Evolutionary conservation across 2,797 vertebrate genomes (phyloP).

Genomic region (Channa striata): DNA sequence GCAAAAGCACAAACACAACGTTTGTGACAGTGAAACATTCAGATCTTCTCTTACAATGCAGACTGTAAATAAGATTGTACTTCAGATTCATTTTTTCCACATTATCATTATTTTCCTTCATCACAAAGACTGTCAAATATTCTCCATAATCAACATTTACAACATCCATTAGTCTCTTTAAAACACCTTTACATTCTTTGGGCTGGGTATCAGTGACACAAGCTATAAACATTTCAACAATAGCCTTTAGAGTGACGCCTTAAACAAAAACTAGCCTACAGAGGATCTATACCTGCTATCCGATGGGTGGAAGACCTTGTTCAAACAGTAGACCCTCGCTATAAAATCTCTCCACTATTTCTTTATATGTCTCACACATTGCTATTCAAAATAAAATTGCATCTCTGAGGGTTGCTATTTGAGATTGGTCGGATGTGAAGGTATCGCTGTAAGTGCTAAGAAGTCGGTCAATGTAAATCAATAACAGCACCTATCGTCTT

Average conservation of each 20-base stretch:
- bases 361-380: not conserved
- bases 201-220: constrained; percentile 79
- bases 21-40: constrained; percentile 57
- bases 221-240: constrained; percentile 65
- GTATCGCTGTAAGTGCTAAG: constrained; percentile 43
- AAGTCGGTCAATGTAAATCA: constrained; percentile 68
- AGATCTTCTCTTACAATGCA: constrained; percentile 40
- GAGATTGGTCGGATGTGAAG: constrained; percentile 45
- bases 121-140: constrained; percentile 53
- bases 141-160: constrained; percentile 60
- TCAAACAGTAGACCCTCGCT: constrained; percentile 45
- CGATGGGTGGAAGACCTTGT: constrained; percentile 62
- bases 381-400: constrained; percentile 1
- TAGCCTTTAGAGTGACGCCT: constrained; percentile 54
- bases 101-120: constrained; percentile 72
- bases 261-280: constrained; percentile 57
- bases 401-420: constrained; percentile 38
- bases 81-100: constrained; percentile 42
- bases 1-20: constrained; percentile 36
- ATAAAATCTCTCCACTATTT: not conserved
- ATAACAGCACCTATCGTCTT: constrained; percentile 26
- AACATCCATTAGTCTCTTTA: constrained; percentile 80
- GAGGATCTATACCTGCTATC: constrained; percentile 48
- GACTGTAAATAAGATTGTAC: constrained; percentile 48
- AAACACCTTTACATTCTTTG: constrained; percentile 84